Conservation (phyloP, 2,113 vertebrate species). For the Apistogramma diplotaenia region DNA sequence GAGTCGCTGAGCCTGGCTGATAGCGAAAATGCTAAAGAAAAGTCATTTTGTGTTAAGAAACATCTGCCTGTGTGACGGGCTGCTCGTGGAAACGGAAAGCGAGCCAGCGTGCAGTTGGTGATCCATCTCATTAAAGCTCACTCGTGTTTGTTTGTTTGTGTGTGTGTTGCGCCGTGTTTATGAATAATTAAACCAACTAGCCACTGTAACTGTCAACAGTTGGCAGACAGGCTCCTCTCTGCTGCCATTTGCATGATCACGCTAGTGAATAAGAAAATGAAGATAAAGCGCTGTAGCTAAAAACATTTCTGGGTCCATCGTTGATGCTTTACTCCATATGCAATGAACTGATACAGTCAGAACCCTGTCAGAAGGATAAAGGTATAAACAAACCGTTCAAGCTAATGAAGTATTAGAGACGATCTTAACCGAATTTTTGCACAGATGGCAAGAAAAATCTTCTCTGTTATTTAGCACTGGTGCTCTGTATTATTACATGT, state of each 20-base stretch:
- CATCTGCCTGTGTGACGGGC: constrained; percentile 57
- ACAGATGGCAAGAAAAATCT: background rate
- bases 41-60: constrained; percentile 37
- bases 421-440: background rate
- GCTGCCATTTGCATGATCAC: constrained; percentile 32
- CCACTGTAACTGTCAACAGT: constrained; percentile 53
- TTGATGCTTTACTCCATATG: constrained; percentile 1
- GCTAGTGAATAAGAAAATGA: constrained; percentile 17
- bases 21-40: constrained; percentile 26
- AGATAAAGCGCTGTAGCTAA: constrained; percentile 17
- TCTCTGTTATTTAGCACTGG: background rate
- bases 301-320: constrained; percentile 23
- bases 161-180: constrained; percentile 34
- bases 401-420: background rate
- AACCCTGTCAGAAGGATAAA: background rate
- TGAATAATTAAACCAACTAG: constrained; percentile 69
- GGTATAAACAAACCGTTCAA: constrained; percentile 1
- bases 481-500: background rate
- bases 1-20: background rate
- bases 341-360: constrained; percentile 2
- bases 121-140: constrained; percentile 58
- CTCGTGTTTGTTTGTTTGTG: constrained; percentile 36
- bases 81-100: constrained; percentile 53
- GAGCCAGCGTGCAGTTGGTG: constrained; percentile 26
- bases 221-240: constrained; percentile 37